Evolutionary conservation across 2,113 vertebrate species (phyloP).

Genomic region (Trogon surrucura): DNA sequence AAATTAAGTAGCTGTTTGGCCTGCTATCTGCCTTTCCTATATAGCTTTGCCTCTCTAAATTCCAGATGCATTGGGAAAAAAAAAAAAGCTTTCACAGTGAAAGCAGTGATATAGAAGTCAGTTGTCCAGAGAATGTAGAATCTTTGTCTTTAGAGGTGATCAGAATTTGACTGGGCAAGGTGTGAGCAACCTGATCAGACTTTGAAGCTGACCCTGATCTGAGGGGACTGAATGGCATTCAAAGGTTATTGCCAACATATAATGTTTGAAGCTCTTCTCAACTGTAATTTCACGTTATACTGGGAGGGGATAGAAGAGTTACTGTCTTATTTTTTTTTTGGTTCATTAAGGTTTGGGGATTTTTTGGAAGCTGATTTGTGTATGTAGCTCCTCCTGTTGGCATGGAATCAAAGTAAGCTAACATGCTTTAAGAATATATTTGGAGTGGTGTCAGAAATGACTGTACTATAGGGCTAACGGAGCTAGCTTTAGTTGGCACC

Average conservation of each 20-base stretch:
- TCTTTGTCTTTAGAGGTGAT: not conserved
- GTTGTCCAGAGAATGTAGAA: not conserved
- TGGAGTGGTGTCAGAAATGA: not conserved
- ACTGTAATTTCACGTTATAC: not conserved
- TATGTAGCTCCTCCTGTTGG: not conserved
- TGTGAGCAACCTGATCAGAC: not conserved
- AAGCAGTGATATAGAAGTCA: not conserved
- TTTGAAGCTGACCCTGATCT: not conserved
- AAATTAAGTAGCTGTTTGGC: not conserved
- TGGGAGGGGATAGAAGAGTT: not conserved
- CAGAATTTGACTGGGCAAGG: not conserved
- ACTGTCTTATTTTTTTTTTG: fast-evolving
- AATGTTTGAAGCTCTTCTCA: not conserved
- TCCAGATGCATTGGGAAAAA: not conserved
- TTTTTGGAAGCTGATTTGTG: not conserved
- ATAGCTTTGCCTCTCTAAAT: not conserved
- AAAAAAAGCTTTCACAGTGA: not conserved
- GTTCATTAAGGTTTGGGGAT: not conserved
- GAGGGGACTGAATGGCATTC: not conserved
- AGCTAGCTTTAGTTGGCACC: not conserved
- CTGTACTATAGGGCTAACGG: not conserved
- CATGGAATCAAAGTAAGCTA: not conserved
- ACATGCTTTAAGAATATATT: not conserved
- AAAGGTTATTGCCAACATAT: not conserved
- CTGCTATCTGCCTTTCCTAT: not conserved